These are phyloP conservation scores for Nannospalax galili DNA, from an alignment of 2,113 vertebrate genomes.

Conservation along the genomic window DNA sequence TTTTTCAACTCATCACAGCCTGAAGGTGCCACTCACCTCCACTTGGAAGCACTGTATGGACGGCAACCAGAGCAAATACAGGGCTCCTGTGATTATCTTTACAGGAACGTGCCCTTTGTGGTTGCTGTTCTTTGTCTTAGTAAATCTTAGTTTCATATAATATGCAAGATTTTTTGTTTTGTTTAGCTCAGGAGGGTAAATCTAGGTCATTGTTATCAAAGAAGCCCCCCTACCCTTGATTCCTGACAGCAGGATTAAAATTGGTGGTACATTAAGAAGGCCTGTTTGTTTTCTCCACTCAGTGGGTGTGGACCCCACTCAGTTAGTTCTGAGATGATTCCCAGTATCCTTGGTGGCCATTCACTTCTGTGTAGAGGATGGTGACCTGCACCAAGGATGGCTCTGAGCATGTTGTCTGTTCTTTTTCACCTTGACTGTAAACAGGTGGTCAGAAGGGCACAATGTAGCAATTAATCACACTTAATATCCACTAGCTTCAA, in stretches of 20 bases:
- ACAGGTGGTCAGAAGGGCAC: neutral
- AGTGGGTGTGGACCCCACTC: neutral
- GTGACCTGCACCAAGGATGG: neutral
- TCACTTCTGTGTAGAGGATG: no score
- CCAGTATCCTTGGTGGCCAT: neutral
- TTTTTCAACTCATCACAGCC: neutral
- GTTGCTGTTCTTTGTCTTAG: neutral
- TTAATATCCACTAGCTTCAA: neutral
- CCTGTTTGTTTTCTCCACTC: neutral
- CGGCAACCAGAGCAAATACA: rapidly evolving
- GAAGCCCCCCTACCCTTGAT: neutral
- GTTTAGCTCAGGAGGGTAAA: neutral
- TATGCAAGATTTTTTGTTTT: no score
- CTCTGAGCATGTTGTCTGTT: neutral
- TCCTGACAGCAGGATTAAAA: neutral
- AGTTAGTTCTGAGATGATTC: neutral
- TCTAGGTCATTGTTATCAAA: no score
- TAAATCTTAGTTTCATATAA: neutral
- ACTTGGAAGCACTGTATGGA: neutral
- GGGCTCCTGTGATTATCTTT: no score
- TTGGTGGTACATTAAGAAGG: neutral
- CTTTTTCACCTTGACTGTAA: neutral
- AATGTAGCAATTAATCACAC: neutral
- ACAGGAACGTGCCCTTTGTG: no score
- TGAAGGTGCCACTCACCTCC: neutral